phyloP scores from a whole-genome alignment of 2,888 invertebrate genomes.

The Colletes collaris region DNA sequence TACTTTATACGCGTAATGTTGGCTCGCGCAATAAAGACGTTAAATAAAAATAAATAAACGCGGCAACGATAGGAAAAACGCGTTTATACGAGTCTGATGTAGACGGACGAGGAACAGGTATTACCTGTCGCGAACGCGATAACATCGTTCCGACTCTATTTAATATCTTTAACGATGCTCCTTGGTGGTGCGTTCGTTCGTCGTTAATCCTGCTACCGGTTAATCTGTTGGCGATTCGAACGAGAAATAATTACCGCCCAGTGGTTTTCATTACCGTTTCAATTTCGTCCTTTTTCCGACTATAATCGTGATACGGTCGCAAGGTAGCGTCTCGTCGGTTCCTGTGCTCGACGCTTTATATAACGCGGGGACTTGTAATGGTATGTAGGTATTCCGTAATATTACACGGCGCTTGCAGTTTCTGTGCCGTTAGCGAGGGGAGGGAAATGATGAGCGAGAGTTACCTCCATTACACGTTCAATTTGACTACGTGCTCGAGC shows the following conservation, averaged over 20 bases:
- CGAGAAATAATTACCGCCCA: slow-evolving; percentile 28
- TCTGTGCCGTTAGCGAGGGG: slow-evolving; percentile 51
- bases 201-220: slow-evolving; percentile 1
- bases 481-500: slow-evolving; percentile 47
- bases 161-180: background rate
- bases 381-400: slow-evolving; percentile 76
- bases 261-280: slow-evolving; percentile 9
- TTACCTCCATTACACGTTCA: slow-evolving; percentile 67
- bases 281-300: slow-evolving; percentile 32
- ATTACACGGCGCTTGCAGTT: slow-evolving; percentile 74
- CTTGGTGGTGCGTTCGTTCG: background rate
- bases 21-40: too few relatives aligned
- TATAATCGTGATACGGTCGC: slow-evolving; percentile 10
- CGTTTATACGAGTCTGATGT: too few relatives aligned
- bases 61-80: too few relatives aligned
- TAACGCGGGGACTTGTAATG: slow-evolving; percentile 52
- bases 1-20: too few relatives aligned
- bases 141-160: background rate
- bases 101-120: background rate
- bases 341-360: slow-evolving; percentile 34
- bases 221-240: slow-evolving; percentile 6
- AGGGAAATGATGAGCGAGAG: slow-evolving; percentile 63
- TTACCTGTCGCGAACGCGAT: background rate
- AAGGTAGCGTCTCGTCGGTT: slow-evolving; percentile 22
- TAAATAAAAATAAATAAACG: too few relatives aligned